phyloP scores from a whole-genome alignment of 2,888 invertebrate species.

The Acleris sparsana region DNA sequence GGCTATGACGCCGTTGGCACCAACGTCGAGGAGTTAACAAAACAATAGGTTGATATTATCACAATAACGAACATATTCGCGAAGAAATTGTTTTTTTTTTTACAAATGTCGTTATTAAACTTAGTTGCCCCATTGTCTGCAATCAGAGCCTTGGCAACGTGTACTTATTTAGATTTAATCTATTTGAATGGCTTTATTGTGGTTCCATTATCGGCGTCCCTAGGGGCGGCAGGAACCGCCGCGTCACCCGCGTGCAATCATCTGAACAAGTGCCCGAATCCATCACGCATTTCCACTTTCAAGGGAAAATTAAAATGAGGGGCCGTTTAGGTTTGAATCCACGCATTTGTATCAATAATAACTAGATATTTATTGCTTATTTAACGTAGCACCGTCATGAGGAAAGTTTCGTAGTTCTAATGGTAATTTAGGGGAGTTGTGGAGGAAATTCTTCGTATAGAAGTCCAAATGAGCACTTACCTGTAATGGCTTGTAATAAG shows the following conservation, averaged over 20 bases:
- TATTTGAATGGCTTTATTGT: conserved; percentile 39
- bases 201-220: conserved; percentile 34
- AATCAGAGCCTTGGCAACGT: conserved; percentile 1
- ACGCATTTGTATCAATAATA: neutral
- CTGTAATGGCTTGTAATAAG: conserved; percentile 10
- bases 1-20: too few relatives aligned
- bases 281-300: conserved; percentile 37
- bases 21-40: too few relatives aligned
- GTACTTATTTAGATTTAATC: conserved; percentile 29
- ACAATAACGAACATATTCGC: neutral
- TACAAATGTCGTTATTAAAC: neutral
- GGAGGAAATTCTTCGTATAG: neutral
- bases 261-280: conserved; percentile 47
- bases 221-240: conserved; percentile 39
- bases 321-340: conserved; percentile 1
- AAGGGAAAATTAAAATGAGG: neutral
- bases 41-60: neutral
- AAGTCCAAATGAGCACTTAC: conserved; percentile 9
- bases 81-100: too few relatives aligned
- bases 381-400: too few relatives aligned
- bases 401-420: too few relatives aligned
- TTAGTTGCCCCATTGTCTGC: neutral
- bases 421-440: too few relatives aligned
- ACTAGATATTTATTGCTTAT: too few relatives aligned
- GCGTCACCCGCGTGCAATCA: conserved; percentile 48